Evolutionary conservation across 2,888 invertebrate species (phyloP).

Genomic region (Homarus gammarus): DNA sequence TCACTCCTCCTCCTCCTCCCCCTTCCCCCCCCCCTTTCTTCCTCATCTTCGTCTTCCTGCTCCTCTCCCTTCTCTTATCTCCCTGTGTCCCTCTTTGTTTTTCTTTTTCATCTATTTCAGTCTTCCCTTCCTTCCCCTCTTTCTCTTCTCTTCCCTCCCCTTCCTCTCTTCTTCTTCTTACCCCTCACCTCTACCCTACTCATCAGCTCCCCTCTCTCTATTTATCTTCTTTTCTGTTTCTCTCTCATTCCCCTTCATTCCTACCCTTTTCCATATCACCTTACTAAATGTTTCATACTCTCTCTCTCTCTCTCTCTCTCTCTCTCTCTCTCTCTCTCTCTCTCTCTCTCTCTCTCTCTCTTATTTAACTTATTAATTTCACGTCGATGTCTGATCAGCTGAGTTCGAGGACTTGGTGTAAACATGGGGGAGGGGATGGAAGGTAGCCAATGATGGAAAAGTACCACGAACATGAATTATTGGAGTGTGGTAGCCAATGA

Average conservation of each 20-base stretch:
- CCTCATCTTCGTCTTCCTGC: neutral
- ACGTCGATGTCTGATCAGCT: no score
- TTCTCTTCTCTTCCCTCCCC: neutral
- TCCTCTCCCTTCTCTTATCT: no score
- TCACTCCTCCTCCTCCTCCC: neutral
- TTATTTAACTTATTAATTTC: no score
- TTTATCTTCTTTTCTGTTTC: neutral
- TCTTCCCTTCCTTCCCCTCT: neutral
- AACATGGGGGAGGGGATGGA: no score
- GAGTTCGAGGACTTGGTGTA: no score
- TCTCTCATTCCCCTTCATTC: neutral
- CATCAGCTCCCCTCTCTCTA: neutral
- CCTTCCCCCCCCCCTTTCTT: neutral
- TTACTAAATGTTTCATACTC: neutral
- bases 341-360: no score
- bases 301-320: conserved; percentile 7
- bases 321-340: neutral
- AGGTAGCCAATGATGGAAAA: no score
- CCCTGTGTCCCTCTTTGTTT: neutral
- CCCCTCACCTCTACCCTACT: neutral
- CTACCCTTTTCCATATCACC: neutral
- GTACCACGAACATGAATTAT: no score
- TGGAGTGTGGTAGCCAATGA: no score
- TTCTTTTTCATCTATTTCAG: neutral
- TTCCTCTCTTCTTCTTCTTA: neutral